Base-by-base conservation (phyloP, 1,140 invertebrate species). In the Trinorchestia longiramus region DNA sequence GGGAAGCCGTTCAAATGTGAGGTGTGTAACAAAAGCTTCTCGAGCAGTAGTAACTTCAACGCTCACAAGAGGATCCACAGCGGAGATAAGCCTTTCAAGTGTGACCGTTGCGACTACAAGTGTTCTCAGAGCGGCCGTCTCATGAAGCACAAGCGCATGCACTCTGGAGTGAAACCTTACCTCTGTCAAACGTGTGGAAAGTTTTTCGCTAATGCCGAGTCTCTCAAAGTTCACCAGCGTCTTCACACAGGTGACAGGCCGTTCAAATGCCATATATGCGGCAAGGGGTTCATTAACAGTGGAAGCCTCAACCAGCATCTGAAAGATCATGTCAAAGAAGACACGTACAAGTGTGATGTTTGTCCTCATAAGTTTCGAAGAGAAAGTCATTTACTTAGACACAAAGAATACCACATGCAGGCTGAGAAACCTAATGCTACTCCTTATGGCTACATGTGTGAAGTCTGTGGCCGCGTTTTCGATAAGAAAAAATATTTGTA, bases 41-140 rank as follows among this genome's bases (percentile, higher is more conserved):
- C 97, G 53, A 97, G 97, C 53, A 97, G 97, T 53, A 96, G 96
- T 17, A 96, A 99, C 97, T 98, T 99, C 28, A 99, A 99, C 97
- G 99, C 99, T 96, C 99, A 99, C 97, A 97, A 99, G 87, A 98
- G 99, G 96, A 99, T 99, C 40, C 99, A 99, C 97, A 99, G 99
- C 8, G 99, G 99, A 0, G 99, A 99, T 97, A 97, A 99, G 87
- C 99, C 99, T 0, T 99, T 99, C 97, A 99, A 99, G 97, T 99
- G 99, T 97, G 98, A 99, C 97, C 98, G 99, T 6, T 99, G 99
- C 97, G 96, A 96, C 47, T 97, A 97, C 87, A 96, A 96, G 23
- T 97, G 97, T 96, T 96, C 97, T 53, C 97, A 97, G 95, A 97
- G 96, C 88, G 96, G 96, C 44, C 96, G 96, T 0, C 96, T 97